Conservation (phyloP, 2,797 vertebrate species). For the Arrhamphus sclerolepis region DNA sequence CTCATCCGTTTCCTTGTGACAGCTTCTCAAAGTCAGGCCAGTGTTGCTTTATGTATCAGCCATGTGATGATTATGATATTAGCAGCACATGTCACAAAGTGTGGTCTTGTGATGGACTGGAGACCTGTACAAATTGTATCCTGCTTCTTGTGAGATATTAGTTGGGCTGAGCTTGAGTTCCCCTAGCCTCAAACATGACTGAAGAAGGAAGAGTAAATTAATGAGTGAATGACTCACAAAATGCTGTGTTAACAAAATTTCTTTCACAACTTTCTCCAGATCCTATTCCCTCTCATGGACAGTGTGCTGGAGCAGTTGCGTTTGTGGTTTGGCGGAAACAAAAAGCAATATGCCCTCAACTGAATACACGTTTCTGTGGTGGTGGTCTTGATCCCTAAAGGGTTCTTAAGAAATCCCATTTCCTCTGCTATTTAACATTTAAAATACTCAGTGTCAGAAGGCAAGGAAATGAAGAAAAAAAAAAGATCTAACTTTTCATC, state of each 20-base stretch:
- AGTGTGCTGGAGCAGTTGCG: constrained; percentile 26
- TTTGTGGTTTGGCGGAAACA: constrained; percentile 38
- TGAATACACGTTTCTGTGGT: constrained; percentile 26
- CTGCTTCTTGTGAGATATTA: no score
- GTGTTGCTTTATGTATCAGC: neutral
- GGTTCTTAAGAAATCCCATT: neutral
- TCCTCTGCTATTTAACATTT: constrained; percentile 24
- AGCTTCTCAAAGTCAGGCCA: neutral
- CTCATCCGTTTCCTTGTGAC: neutral
- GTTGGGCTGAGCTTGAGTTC: no score
- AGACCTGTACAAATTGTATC: no score
- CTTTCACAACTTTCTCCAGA: constrained; percentile 1
- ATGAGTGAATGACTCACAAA: no score
- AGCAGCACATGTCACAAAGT: neutral
- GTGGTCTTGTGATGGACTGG: no score
- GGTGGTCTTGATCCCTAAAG: constrained; percentile 7
- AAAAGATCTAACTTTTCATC: constrained; percentile 18
- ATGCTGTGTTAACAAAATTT: neutral
- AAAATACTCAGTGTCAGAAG: constrained; percentile 9
- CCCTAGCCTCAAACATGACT: no score
- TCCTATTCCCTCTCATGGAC: constrained; percentile 6
- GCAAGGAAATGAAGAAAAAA: constrained; percentile 15
- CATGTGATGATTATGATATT: neutral
- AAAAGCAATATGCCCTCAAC: constrained; percentile 34
- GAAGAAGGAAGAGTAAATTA: no score